These are phyloP conservation scores for Sylvilagus floridanus DNA, from an alignment of 2,797 vertebrate genomes.

Conservation along the genomic window DNA sequence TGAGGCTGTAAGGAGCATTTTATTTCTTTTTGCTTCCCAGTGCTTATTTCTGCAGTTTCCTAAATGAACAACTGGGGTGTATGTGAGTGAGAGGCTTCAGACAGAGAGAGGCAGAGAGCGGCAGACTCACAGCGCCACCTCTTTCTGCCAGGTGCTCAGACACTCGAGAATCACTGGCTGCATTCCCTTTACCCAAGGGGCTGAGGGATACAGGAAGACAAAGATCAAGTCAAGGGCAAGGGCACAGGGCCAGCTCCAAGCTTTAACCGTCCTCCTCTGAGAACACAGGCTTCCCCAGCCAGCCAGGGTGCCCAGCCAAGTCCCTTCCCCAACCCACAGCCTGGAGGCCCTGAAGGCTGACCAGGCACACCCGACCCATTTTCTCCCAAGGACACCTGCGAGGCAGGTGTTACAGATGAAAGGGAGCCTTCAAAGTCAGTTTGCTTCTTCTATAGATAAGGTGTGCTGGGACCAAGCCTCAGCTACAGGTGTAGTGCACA, in stretches of 20 bases:
- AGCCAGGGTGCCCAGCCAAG: not conserved
- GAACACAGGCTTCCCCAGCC: not conserved
- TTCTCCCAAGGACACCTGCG: not conserved
- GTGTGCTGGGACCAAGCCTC: not conserved
- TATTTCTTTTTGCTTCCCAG: not conserved
- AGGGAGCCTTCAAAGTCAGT: not conserved
- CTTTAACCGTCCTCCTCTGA: not conserved
- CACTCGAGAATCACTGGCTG: not conserved
- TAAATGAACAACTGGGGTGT: not conserved
- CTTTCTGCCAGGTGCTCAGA: conserved; percentile 40
- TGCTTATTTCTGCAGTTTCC: conserved; percentile 21
- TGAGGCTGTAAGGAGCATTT: not conserved
- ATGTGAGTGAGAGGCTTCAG: not conserved
- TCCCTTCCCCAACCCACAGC: not conserved
- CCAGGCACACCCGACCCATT: not conserved
- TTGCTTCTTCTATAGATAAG: not conserved
- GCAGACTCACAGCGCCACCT: not conserved
- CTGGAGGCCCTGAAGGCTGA: not conserved
- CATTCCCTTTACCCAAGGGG: conserved; percentile 17
- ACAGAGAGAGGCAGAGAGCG: not conserved
- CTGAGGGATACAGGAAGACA: conserved; percentile 44
- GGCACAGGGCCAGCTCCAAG: conserved; percentile 43
- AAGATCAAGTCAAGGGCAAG: conserved; percentile 27
- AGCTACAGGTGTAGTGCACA: not conserved
- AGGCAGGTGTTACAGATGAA: not conserved